These are phyloP conservation scores for Oreochromis spilurus DNA, from an alignment of 2,113 vertebrate species.

Conservation along the genomic window DNA sequence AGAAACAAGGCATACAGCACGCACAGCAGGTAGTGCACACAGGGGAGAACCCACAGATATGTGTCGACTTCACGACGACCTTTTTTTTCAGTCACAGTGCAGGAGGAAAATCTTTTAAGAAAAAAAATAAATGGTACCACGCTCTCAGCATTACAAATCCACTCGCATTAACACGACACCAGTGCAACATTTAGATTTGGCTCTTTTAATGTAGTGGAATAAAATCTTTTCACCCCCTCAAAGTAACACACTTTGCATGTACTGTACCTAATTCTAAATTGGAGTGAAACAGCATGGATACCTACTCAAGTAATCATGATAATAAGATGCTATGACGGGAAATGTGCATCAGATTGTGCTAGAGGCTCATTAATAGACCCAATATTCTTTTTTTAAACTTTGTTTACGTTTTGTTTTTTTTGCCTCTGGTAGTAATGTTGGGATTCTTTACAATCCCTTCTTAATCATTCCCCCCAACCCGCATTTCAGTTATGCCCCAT, in stretches of 20 bases:
- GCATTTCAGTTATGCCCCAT: neutral
- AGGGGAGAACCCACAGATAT: slow-evolving; percentile 18
- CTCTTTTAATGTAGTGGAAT: slow-evolving; percentile 24
- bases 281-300: slow-evolving; percentile 23
- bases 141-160: slow-evolving; percentile 43
- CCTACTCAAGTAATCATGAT: slow-evolving; percentile 34
- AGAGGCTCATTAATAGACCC: neutral
- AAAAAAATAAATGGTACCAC: neutral
- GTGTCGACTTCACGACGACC: slow-evolving; percentile 39
- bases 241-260: slow-evolving; percentile 28
- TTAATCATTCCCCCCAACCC: neutral
- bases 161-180: slow-evolving; percentile 32
- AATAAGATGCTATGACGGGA: slow-evolving; percentile 39
- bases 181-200: slow-evolving; percentile 31
- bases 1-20: slow-evolving; percentile 52
- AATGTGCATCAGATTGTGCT: slow-evolving; percentile 17
- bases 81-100: slow-evolving; percentile 58
- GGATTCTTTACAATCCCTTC: neutral
- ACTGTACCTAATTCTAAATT: slow-evolving; percentile 25
- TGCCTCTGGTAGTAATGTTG: neutral
- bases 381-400: neutral
- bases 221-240: slow-evolving; percentile 9
- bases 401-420: neutral
- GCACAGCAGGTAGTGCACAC: slow-evolving; percentile 49
- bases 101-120: slow-evolving; percentile 13